phyloP scores from a whole-genome alignment of 2,888 invertebrate genomes.

The Acleris literana region DNA sequence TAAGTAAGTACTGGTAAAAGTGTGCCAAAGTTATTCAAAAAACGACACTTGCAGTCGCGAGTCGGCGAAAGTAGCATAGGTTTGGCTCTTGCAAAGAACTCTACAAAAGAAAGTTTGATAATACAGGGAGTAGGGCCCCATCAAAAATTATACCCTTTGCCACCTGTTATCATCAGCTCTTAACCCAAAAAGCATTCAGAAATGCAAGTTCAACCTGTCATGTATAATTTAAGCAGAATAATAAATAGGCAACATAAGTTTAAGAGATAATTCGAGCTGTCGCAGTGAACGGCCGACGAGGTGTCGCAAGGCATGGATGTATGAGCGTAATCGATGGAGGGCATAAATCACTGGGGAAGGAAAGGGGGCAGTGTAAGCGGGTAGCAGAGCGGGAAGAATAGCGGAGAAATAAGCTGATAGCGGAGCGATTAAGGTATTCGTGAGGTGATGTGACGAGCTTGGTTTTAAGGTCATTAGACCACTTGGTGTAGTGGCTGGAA shows the following conservation, averaged over 20 bases:
- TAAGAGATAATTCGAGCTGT: conserved; percentile 58
- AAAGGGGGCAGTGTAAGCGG: conserved; percentile 43
- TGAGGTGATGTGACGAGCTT: neutral
- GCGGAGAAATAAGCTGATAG: conserved; percentile 9
- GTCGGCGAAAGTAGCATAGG: too few species aligned
- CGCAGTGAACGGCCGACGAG: conserved; percentile 48
- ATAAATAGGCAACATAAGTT: conserved; percentile 52
- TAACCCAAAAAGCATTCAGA: conserved; percentile 19
- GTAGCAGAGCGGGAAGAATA: conserved; percentile 30
- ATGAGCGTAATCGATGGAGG: conserved; percentile 48
- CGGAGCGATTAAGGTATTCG: neutral
- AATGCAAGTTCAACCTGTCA: conserved; percentile 17
- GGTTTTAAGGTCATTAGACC: neutral
- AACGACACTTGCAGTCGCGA: too few species aligned
- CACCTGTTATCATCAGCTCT: conserved; percentile 19
- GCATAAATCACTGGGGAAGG: conserved; percentile 51
- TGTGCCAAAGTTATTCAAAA: too few species aligned
- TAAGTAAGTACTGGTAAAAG: too few species aligned
- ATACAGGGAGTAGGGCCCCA: too few species aligned
- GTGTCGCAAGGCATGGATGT: conserved; percentile 57
- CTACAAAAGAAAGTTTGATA: too few species aligned
- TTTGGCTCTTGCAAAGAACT: too few species aligned
- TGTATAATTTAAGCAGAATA: conserved; percentile 38
- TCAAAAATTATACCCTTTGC: neutral
- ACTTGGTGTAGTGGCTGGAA: neutral